Percentiles rank a stretch among this genome's conserved stretches.
phyloP scores from a whole-genome alignment of 2,888 invertebrate genomes.

The Agrotis ipsilon region DNA sequence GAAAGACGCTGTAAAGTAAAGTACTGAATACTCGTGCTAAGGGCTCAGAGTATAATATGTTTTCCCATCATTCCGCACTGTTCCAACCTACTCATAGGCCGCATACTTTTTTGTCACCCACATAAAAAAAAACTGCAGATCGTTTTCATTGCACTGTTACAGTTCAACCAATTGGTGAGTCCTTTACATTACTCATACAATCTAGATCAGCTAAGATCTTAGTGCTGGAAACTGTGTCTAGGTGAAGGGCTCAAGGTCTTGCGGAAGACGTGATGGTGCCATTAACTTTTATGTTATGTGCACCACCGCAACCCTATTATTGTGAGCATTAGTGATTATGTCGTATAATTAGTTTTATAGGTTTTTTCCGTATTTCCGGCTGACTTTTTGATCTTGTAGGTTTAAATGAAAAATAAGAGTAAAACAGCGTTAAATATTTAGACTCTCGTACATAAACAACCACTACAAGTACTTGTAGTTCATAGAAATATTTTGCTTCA shows the following conservation, averaged over 20 bases:
- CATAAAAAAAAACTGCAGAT: no score
- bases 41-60: no score
- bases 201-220: constrained; percentile 19
- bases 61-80: no score
- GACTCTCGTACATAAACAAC: no score
- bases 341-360: not conserved
- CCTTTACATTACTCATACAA: constrained; percentile 11
- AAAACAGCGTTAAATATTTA: not conserved
- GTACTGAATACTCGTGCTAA: no score
- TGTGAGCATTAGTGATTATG: constrained; percentile 7
- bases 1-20: no score
- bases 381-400: not conserved
- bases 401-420: not conserved
- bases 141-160: no score
- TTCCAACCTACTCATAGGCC: no score
- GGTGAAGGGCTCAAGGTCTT: constrained; percentile 60
- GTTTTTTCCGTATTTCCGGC: constrained; percentile 16
- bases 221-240: constrained; percentile 41
- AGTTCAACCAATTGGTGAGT: not conserved
- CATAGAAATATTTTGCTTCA: no score
- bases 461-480: no score
- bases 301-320: constrained; percentile 6
- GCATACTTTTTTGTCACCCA: no score
- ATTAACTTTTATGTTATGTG: constrained; percentile 48
- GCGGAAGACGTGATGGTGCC: constrained; percentile 47